Base-by-base conservation (phyloP, 1,140 invertebrate genomes). In the Drosophila obscura region DNA sequence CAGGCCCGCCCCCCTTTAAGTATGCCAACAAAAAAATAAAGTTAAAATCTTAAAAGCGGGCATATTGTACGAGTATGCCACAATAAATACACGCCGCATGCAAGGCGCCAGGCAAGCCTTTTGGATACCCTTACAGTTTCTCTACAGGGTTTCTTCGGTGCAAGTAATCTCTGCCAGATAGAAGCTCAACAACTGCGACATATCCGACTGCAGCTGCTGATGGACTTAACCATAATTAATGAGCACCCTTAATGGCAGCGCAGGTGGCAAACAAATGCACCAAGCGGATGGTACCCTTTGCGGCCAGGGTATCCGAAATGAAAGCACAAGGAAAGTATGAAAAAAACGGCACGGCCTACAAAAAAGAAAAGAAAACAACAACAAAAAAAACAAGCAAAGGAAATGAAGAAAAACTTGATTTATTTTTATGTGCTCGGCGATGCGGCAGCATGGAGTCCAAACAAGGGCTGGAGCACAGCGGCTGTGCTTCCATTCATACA, bases 331-430 rank as follows among this genome's bases (percentile, higher is more conserved):
- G 11, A 5, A 9, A 9, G 31, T 0, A 9, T 3, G 8, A 31
- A 31, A 31, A 31, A 31, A 2, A 43, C 22, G 26, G 35, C 11
- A 39, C 11, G 35, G 35, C 35, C 35, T 39, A 13, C 35, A 53
- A 15, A 43, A 28, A 51, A 44, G 65, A 46, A 66, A 62, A 22
- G 24, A 59, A 60, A 52, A 43, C 28, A 59, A 35, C 60, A 58
- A 56, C 2, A 65, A 61, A 26, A 45, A 56, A 52, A 26, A 46
- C 43, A 41, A 67, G 74, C 82, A 87, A 76, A 87, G 78, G 82
- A 85, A 85, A 85, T 85, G 78, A 87, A 87, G 82, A 85, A 85
- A 85, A 85, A 85, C 82, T 85, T 85, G 82, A 85, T 87, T 85
- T 85, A 85, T 85, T 85, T 85, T 85, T 85, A 85, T 85, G 82